These are phyloP conservation scores for Lepidurus arcticus DNA, from an alignment of 1,140 invertebrate species.

Conservation along the genomic window DNA sequence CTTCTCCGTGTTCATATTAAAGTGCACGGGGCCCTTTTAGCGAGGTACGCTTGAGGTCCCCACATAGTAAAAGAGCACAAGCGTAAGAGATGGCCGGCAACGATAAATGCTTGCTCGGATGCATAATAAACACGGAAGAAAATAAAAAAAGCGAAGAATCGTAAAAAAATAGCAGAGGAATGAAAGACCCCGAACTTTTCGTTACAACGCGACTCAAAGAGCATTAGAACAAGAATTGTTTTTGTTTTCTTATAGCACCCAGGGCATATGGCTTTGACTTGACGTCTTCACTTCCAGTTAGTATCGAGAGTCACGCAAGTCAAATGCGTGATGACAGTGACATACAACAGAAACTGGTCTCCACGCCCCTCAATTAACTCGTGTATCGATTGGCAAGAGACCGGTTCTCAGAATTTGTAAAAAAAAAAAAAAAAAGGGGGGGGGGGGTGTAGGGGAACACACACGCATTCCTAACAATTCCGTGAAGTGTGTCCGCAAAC, in stretches of 20 bases:
- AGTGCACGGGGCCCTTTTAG: neutral
- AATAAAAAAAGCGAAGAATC: neutral
- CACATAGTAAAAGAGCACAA: neutral
- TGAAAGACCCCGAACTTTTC: no score
- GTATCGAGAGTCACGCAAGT: constrained; percentile 5
- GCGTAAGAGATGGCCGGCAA: neutral
- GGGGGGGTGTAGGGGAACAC: neutral
- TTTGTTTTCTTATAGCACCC: neutral
- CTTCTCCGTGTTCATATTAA: neutral
- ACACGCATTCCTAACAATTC: no score
- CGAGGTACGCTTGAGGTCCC: neutral
- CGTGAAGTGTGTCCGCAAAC: no score
- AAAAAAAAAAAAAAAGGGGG: neutral
- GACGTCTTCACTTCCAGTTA: constrained; percentile 15
- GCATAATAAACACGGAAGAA: neutral
- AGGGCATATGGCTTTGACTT: neutral
- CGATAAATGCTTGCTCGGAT: neutral
- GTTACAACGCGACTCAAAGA: neutral
- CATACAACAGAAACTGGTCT: neutral
- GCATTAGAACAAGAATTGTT: neutral
- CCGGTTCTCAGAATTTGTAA: neutral
- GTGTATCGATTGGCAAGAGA: neutral
- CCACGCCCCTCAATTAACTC: constrained; percentile 18
- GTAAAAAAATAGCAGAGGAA: no score
- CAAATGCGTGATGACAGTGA: constrained; percentile 18